Percentiles rank a stretch among this genome's conserved stretches.
Evolutionary conservation across 2,113 vertebrate species (phyloP).

Genomic region (Reinhardtius hippoglossoides): DNA sequence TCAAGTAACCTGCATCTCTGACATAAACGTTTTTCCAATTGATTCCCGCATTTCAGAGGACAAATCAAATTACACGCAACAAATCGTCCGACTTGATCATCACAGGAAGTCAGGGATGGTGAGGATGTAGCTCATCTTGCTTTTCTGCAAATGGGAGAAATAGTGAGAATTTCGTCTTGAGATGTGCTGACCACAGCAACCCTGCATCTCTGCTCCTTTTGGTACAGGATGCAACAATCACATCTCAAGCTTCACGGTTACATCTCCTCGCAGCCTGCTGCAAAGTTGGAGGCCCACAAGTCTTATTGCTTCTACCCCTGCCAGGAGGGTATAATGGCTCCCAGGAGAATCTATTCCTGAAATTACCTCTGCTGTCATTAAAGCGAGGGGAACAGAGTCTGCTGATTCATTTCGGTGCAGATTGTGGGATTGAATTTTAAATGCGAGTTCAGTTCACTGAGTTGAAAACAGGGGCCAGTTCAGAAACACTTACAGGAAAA

Average conservation of each 20-base stretch:
- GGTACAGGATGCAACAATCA: not conserved
- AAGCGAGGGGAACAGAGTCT: not conserved
- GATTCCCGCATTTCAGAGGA: not conserved
- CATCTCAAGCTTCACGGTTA: constrained; percentile 7
- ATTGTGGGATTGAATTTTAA: constrained; percentile 45
- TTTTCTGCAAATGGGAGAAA: not conserved
- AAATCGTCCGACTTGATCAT: not conserved
- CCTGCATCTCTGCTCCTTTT: not conserved
- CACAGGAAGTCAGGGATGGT: not conserved
- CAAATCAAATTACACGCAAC: not conserved
- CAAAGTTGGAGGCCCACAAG: constrained; percentile 15
- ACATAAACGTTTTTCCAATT: not conserved
- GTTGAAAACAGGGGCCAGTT: not conserved
- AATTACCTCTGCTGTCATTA: constrained; percentile 30
- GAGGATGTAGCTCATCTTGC: not conserved
- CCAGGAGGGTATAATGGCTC: constrained; percentile 15
- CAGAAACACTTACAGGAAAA: not conserved
- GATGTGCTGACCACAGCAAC: not conserved
- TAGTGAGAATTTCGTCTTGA: not conserved
- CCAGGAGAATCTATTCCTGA: constrained; percentile 20
- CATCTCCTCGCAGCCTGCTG: constrained; percentile 1
- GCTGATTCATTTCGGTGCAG: constrained; percentile 13
- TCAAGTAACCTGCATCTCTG: not conserved
- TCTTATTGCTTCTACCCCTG: constrained; percentile 15
- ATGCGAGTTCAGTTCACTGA: not conserved